Conservation (phyloP, 2,797 vertebrate genomes). For the Chaetodon trifasciatus region DNA sequence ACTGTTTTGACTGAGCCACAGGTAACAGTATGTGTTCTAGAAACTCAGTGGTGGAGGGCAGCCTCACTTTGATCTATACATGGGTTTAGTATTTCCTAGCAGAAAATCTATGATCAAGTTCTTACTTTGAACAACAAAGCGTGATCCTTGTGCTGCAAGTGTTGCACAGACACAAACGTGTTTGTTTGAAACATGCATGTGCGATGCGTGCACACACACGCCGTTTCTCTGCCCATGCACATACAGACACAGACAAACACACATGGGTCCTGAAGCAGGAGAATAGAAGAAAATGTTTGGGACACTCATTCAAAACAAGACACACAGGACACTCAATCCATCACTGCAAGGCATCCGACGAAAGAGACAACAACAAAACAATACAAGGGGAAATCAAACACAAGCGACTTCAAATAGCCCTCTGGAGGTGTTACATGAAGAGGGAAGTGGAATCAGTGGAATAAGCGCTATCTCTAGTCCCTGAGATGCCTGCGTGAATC, state of each 20-base stretch:
- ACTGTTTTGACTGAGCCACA: slow-evolving; percentile 51
- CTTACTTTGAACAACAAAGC: slow-evolving; percentile 68
- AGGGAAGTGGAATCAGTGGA: slow-evolving; percentile 57
- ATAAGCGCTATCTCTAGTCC: slow-evolving; percentile 48
- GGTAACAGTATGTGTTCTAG: slow-evolving; percentile 49
- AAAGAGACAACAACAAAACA: slow-evolving; percentile 63
- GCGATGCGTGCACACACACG: neutral
- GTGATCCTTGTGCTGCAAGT: slow-evolving; percentile 29
- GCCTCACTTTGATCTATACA: slow-evolving; percentile 63
- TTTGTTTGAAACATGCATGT: slow-evolving; percentile 22
- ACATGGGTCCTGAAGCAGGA: slow-evolving; percentile 22
- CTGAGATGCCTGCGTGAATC: slow-evolving; percentile 59
- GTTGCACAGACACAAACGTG: slow-evolving; percentile 10
- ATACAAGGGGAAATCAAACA: slow-evolving; percentile 65
- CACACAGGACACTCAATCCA: slow-evolving; percentile 44
- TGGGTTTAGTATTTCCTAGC: slow-evolving; percentile 56
- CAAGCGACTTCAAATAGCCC: slow-evolving; percentile 62
- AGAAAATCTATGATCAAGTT: slow-evolving; percentile 66
- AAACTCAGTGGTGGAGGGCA: slow-evolving; percentile 50
- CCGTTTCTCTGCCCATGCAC: neutral
- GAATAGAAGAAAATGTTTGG: slow-evolving; percentile 41
- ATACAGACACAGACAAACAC: neutral
- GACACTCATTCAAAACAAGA: slow-evolving; percentile 44
- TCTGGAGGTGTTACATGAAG: slow-evolving; percentile 45
- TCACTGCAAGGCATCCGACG: slow-evolving; percentile 33